phyloP scores from a whole-genome alignment of 2,113 vertebrate genomes.

The Cheirogaleus medius region DNA sequence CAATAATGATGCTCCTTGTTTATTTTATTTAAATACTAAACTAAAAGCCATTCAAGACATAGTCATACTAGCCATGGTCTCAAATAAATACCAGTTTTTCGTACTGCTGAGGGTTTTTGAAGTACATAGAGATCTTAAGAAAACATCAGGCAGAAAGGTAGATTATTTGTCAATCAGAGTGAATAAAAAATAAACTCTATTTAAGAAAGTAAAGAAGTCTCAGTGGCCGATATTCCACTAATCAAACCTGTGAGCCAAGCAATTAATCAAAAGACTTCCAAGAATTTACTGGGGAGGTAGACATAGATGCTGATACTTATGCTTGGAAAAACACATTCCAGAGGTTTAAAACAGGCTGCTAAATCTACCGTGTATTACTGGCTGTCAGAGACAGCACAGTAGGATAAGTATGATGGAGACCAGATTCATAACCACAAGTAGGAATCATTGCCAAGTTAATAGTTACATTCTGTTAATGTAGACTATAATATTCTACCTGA shows the following conservation, averaged over 20 bases:
- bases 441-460: neutral
- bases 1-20: neutral
- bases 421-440: neutral
- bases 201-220: neutral
- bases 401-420: neutral
- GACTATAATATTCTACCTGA: neutral
- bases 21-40: neutral
- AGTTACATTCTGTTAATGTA: neutral
- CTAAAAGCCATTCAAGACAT: neutral
- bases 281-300: neutral
- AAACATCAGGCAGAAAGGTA: neutral
- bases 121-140: neutral
- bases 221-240: neutral
- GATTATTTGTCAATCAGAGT: neutral
- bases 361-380: neutral
- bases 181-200: neutral
- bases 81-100: neutral
- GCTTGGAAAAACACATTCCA: slow-evolving; percentile 55
- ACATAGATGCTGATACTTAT: neutral
- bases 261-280: slow-evolving; percentile 44
- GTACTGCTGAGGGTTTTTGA: neutral
- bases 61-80: neutral
- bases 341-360: slow-evolving; percentile 43
- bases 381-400: slow-evolving; percentile 32
- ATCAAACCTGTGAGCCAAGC: neutral